phyloP scores from a whole-genome alignment of 2,888 invertebrate species.

The Pantelozetes paolii region DNA sequence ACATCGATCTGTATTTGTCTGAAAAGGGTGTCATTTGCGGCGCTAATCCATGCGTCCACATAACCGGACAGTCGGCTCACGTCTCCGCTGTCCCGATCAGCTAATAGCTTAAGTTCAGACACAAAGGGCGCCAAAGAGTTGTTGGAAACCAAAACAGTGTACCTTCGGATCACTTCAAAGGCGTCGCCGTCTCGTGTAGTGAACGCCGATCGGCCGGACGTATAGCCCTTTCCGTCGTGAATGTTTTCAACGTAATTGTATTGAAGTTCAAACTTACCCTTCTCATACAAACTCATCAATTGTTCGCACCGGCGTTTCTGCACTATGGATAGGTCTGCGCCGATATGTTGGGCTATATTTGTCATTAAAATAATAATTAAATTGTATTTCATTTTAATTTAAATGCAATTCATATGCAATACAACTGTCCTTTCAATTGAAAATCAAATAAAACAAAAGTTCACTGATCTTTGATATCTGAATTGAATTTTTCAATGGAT shows the following conservation, averaged over 20 bases:
- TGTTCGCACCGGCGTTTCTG: constrained; percentile 39
- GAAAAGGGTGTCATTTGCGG: constrained; percentile 26
- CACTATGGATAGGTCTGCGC: constrained; percentile 15
- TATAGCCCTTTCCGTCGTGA: constrained; percentile 35
- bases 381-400: background rate
- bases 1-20: constrained; percentile 35
- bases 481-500: too few species aligned
- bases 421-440: background rate
- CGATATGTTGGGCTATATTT: background rate
- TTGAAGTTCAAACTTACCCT: constrained; percentile 35
- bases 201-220: constrained; percentile 38
- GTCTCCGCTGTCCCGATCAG: background rate
- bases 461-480: too few species aligned
- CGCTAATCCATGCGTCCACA: constrained; percentile 26
- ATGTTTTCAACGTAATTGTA: constrained; percentile 38
- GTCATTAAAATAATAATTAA: background rate
- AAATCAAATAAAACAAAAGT: background rate
- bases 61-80: constrained; percentile 22
- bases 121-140: constrained; percentile 36
- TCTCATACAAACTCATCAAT: constrained; percentile 33
- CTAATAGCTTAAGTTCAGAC: constrained; percentile 7
- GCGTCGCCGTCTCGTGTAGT: constrained; percentile 35
- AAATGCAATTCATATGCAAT: background rate
- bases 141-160: constrained; percentile 21
- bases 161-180: constrained; percentile 29